Conservation (phyloP, 2,113 vertebrate genomes). For the Gnathonemus echidnorhynchus region DNA sequence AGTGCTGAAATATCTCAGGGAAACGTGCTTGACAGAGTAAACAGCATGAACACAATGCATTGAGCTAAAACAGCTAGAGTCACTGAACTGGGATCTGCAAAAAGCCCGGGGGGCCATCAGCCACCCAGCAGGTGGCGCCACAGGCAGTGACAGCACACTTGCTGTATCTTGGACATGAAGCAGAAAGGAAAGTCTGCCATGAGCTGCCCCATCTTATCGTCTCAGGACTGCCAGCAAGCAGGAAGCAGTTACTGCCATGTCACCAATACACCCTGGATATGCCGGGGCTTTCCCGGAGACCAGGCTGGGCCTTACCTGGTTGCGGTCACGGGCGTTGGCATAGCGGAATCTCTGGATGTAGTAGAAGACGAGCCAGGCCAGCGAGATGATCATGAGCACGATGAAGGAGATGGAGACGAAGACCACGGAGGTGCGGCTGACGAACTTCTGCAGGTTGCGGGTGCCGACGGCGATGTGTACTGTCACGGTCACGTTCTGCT, state of each 20-base stretch:
- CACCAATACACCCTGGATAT: neutral
- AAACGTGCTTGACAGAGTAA: neutral
- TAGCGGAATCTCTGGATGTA: slow-evolving; percentile 98
- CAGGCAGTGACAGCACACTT: neutral
- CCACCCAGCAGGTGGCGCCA: too few relatives aligned
- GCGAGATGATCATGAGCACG: slow-evolving; percentile 96
- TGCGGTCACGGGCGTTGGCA: slow-evolving; percentile 85
- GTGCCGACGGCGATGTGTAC: slow-evolving; percentile 92
- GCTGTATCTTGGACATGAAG: neutral
- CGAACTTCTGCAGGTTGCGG: slow-evolving; percentile 94
- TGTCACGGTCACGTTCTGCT: slow-evolving; percentile 72
- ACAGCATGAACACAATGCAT: neutral
- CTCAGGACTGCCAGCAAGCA: neutral
- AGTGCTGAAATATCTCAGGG: neutral
- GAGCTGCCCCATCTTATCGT: neutral
- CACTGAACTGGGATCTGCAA: neutral
- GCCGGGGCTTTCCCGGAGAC: neutral
- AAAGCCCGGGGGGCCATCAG: neutral
- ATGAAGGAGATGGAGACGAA: slow-evolving; percentile 99
- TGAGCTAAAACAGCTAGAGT: neutral
- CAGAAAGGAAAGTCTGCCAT: too few relatives aligned
- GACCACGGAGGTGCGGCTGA: slow-evolving; percentile 94
- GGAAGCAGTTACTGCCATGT: neutral
- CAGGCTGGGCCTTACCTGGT: neutral
- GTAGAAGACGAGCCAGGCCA: slow-evolving; percentile 98